A percentile compares a stretch with the other conserved stretches of the same genome.
These are phyloP conservation scores for Caenorhabditis latens DNA, from an alignment of 1,140 invertebrate genomes.

Conservation along the genomic window DNA sequence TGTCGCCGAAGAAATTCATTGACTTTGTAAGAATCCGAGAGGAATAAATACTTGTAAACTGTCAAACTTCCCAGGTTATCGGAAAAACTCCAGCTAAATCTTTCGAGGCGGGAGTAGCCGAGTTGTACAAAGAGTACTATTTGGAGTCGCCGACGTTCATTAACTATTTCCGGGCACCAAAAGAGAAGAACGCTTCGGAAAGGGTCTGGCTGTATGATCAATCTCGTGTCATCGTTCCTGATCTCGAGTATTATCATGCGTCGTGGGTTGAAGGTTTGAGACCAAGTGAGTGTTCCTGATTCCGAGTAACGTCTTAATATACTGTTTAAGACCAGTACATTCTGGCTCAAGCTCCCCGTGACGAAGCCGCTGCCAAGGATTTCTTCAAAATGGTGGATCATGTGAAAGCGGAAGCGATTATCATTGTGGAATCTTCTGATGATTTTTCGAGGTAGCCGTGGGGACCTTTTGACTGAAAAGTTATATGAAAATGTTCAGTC, in stretches of 20 bases:
- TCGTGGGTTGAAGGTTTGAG: slow-evolving; percentile 29
- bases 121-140: slow-evolving; percentile 26
- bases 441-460: background rate
- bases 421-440: background rate
- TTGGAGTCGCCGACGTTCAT: slow-evolving; percentile 23
- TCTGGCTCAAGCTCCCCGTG: slow-evolving; percentile 29
- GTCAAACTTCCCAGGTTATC: background rate
- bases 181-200: slow-evolving; percentile 37
- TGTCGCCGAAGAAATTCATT: slow-evolving; percentile 33
- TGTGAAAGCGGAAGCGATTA: slow-evolving; percentile 19
- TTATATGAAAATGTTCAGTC: background rate
- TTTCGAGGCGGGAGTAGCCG: slow-evolving; percentile 38
- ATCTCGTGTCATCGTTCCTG: slow-evolving; percentile 27
- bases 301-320: background rate
- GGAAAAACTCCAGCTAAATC: background rate
- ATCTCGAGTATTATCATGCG: slow-evolving; percentile 21
- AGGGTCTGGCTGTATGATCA: slow-evolving; percentile 24
- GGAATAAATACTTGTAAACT: background rate
- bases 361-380: background rate
- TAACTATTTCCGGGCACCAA: slow-evolving; percentile 5
- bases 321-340: slow-evolving; percentile 26
- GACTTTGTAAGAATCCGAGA: background rate
- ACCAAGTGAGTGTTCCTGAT: background rate
- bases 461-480: background rate
- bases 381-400: slow-evolving; percentile 21